Evolutionary conservation across 64 coral and sea anemone species (phyloP).

Genomic region (Stichodactyla mertensii): DNA sequence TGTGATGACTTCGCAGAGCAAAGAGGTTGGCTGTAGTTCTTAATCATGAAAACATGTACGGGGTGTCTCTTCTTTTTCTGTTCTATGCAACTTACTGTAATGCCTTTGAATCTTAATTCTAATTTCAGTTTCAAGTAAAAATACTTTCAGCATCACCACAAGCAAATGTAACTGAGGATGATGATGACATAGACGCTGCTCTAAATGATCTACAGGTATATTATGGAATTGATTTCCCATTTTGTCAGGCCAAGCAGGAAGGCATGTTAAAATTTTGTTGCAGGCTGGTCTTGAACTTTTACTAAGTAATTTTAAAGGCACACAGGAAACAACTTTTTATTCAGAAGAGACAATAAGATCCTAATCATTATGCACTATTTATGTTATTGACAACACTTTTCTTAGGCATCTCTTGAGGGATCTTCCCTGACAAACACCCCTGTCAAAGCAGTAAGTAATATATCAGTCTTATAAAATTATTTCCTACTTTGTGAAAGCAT

Average conservation of each 20-base stretch:
- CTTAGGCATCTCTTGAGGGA: slow-evolving; percentile 46
- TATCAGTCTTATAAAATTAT: neutral
- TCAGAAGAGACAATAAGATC: neutral
- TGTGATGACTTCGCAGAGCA: too few relatives aligned
- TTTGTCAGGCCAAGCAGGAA: too few relatives aligned
- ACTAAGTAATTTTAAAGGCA: too few relatives aligned
- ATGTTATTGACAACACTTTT: neutral
- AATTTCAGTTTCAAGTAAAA: slow-evolving; percentile 55
- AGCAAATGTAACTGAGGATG: slow-evolving; percentile 27
- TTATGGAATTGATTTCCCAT: neutral
- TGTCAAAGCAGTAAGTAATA: slow-evolving; percentile 32
- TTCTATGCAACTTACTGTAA: too few relatives aligned
- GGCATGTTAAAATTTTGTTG: too few relatives aligned
- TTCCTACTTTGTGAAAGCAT: neutral
- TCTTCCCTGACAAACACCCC: slow-evolving; percentile 34
- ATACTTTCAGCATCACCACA: slow-evolving; percentile 58
- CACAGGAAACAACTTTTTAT: neutral
- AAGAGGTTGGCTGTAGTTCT: too few relatives aligned
- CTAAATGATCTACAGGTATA: slow-evolving; percentile 57
- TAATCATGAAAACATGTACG: too few relatives aligned
- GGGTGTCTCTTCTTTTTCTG: too few relatives aligned
- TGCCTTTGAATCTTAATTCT: too few relatives aligned
- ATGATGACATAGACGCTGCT: slow-evolving; percentile 68
- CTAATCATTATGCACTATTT: neutral
- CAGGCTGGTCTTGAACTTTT: too few relatives aligned